phyloP scores from a whole-genome alignment of 1,140 invertebrate species.

The Cepaea nemoralis region DNA sequence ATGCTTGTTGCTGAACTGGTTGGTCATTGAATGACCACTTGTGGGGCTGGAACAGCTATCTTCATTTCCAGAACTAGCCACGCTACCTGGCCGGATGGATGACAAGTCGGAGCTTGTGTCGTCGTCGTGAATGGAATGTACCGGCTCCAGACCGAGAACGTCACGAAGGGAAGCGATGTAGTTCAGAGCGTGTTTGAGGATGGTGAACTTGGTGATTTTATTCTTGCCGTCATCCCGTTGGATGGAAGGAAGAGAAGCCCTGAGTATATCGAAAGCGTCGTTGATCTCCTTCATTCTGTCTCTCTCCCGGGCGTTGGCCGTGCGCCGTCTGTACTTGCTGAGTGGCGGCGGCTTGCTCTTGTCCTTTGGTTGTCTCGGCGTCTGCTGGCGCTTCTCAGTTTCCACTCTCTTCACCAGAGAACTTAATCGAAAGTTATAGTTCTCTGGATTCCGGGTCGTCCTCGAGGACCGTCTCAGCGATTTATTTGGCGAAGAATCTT shows the following conservation, averaged over 20 bases:
- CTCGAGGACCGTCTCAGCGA: conserved; percentile 4
- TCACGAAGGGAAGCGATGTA: conserved; percentile 82
- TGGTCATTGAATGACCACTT: background rate
- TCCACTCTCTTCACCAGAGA: conserved; percentile 74
- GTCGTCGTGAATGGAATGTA: background rate
- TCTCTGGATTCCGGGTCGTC: conserved; percentile 28
- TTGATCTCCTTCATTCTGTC: conserved; percentile 90
- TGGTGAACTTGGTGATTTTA: conserved; percentile 82
- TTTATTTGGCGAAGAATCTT: background rate
- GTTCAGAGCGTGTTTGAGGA: conserved; percentile 74
- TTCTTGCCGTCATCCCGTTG: conserved; percentile 73
- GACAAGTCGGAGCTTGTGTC: background rate
- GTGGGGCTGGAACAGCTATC: conserved; percentile 17
- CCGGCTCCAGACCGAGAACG: conserved; percentile 67
- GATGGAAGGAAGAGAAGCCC: conserved; percentile 80
- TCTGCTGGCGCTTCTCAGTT: conserved; percentile 69
- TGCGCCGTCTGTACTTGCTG: conserved; percentile 89
- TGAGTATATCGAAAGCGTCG: conserved; percentile 84
- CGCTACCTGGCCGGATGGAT: conserved; percentile 8
- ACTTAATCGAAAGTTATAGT: conserved; percentile 75
- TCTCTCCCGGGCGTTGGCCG: conserved; percentile 88
- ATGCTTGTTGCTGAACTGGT: background rate
- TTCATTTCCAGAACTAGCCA: conserved; percentile 7
- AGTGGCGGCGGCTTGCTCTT: conserved; percentile 84
- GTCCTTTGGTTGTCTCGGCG: conserved; percentile 71